These are phyloP conservation scores for Coluber constrictor DNA, from an alignment of 2,797 vertebrate genomes.

Conservation along the genomic window DNA sequence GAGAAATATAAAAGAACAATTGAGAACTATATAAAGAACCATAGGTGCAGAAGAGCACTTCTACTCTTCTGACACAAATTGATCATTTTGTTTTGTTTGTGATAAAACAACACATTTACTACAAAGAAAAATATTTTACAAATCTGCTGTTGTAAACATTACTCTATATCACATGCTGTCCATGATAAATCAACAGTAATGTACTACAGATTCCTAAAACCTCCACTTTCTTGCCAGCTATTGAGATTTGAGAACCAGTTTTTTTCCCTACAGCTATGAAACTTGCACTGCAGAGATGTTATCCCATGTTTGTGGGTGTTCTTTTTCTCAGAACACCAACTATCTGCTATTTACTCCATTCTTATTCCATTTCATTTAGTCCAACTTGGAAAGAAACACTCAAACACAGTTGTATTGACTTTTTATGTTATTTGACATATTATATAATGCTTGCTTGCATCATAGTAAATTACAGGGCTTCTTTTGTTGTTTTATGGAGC, in stretches of 20 bases:
- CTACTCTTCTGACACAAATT: too few species aligned
- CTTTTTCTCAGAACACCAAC: background rate
- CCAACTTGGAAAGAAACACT: background rate
- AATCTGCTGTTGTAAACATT: background rate
- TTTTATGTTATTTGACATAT: background rate
- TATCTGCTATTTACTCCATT: background rate
- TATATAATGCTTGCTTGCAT: background rate
- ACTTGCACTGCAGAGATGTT: background rate
- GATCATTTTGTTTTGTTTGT: background rate
- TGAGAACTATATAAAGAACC: background rate
- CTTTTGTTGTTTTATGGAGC: background rate
- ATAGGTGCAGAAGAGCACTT: background rate
- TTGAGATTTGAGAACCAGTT: background rate
- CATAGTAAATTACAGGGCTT: background rate
- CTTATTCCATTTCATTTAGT: background rate
- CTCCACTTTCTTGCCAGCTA: background rate
- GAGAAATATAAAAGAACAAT: background rate
- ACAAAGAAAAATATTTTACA: slow-evolving; percentile 42
- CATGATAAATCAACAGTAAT: background rate
- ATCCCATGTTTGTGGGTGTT: background rate
- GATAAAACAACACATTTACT: slow-evolving; percentile 21
- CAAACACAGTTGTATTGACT: background rate
- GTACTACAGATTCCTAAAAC: background rate
- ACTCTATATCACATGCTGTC: background rate
- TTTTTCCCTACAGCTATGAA: background rate